Base-by-base conservation (phyloP, 2,797 vertebrate species). In the Trachops cirrhosus region DNA sequence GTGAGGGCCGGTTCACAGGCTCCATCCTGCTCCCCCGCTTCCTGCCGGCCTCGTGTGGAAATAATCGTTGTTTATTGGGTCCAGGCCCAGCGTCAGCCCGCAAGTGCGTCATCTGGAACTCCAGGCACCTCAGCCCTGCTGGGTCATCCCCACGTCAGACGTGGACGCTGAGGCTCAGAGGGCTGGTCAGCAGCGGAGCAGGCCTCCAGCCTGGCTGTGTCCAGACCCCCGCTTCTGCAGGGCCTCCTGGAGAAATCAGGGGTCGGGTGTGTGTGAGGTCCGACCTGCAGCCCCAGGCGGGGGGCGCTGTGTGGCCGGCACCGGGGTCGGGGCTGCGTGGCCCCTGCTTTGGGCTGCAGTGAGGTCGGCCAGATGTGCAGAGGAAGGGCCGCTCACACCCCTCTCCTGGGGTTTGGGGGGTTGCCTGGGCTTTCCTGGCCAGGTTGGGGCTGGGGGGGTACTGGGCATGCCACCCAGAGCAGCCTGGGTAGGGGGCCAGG, bases 141-240 rank as follows among this genome's bases (percentile, higher is more conserved):
- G 12, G 39, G n/a, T 1, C 16, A 16, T 0, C 29, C 48, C 71
- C 16, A 0, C 6, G 32, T 41, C 39, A 18, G 37, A 54, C 48
- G 26, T 3, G 2, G 32, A 44, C 4, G 9, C 62, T 2, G 34
- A 7, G 34, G 77, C 80, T 52, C 18, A 0, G 74, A 15, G 41
- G 5, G 16, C 26, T 2, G 11, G 71, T 5, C 3, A 4, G 29
- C 1, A 0, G 34, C 18, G 0, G 54, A 5, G 0, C 16, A 1
- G n/a, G 41, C 48, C 29, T 4, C 10, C 67, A 26, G 24, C 57
- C 34, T 52, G 0, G 6, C 29, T 0, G 1, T 41, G 14, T 48
- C 6, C n/a, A 0, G 29, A 6, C 57, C 14, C 34, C 8, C 21
- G 3, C 44, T 12, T 34, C 37, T 4, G 5, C 9, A 5, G 34